These are phyloP conservation scores for Stenichneumon culpator DNA, from an alignment of 2,888 invertebrate species.

Conservation along the genomic window DNA sequence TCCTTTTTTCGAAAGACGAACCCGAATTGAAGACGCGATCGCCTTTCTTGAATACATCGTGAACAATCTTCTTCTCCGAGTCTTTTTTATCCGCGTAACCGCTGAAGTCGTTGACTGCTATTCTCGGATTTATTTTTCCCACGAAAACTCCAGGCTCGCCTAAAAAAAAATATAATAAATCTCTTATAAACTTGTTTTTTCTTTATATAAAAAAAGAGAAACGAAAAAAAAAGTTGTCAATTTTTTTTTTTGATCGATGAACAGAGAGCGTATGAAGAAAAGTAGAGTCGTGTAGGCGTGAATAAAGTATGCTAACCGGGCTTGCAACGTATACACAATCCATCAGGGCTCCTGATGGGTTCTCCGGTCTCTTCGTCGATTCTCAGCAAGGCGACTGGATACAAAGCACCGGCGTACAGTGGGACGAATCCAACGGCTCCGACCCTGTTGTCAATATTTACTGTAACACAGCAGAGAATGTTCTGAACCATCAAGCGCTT, in stretches of 20 bases:
- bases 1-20: conserved; percentile 69
- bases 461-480: conserved; percentile 86
- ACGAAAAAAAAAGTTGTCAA: no score
- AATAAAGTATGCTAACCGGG: conserved; percentile 86
- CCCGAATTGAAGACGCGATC: conserved; percentile 96
- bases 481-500: neutral
- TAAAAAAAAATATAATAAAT: conserved; percentile 72
- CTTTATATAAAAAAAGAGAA: neutral
- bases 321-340: conserved; percentile 92
- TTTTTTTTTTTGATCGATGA: neutral
- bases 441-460: conserved; percentile 95
- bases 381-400: conserved; percentile 90
- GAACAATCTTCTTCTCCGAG: conserved; percentile 93
- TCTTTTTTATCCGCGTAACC: conserved; percentile 91
- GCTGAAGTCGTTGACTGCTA: conserved; percentile 88
- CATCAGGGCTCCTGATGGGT: conserved; percentile 87
- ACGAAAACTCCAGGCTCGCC: conserved; percentile 95
- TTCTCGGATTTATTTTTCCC: conserved; percentile 89
- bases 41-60: conserved; percentile 93
- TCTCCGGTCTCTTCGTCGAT: conserved; percentile 89
- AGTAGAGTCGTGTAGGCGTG: neutral
- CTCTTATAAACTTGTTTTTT: neutral
- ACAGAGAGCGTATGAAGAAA: neutral
- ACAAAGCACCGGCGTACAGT: conserved; percentile 86
- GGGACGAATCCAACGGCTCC: conserved; percentile 98